Conservation (phyloP, 2,797 vertebrate genomes). For the Pseudochirops corinnae region DNA sequence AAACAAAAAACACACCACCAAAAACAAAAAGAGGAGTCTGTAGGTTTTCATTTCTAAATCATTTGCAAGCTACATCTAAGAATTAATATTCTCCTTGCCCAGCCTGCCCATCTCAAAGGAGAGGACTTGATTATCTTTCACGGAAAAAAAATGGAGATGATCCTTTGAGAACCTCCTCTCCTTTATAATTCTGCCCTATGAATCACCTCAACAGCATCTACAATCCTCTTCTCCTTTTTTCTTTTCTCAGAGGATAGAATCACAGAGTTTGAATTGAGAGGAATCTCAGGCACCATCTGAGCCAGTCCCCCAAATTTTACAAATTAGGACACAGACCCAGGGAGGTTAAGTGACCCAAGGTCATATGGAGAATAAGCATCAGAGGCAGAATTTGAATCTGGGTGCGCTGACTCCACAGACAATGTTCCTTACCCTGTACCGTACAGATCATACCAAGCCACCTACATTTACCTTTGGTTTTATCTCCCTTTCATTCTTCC, state of each 20-base stretch:
- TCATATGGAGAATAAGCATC: neutral
- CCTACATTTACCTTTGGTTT: neutral
- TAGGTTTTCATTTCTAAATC: fast-evolving
- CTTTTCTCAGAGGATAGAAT: neutral
- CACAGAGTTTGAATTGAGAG: neutral
- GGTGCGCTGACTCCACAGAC: neutral
- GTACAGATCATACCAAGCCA: neutral
- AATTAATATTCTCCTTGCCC: neutral
- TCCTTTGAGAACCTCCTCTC: neutral
- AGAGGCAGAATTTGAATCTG: neutral
- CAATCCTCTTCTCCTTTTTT: neutral
- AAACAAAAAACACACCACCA: neutral
- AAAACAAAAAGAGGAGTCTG: neutral
- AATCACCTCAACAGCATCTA: neutral
- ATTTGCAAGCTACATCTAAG: neutral
- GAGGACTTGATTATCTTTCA: neutral
- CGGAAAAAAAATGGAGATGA: neutral
- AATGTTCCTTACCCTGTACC: neutral
- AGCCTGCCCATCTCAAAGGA: neutral
- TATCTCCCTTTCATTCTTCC: neutral
- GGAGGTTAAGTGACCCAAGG: neutral
- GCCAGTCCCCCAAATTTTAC: neutral
- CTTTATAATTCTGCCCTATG: neutral
- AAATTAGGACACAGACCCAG: neutral
- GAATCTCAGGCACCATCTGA: neutral